phyloP scores from a whole-genome alignment of 2,797 vertebrate genomes.

The Melanotaenia maccullochi region DNA sequence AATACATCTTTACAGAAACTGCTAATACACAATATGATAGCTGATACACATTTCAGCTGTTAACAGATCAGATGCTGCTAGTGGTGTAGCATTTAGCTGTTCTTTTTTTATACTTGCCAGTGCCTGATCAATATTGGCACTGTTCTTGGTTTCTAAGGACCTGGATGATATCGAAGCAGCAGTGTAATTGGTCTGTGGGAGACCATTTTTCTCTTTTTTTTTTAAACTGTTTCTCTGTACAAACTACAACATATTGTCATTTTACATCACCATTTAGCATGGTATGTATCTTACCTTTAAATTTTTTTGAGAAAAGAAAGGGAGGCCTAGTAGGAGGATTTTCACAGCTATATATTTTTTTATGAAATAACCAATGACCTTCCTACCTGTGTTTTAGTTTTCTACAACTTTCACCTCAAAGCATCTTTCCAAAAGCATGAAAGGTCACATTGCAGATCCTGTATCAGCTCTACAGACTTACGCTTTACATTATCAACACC shows the following conservation, averaged over 20 bases:
- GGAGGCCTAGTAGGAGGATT: neutral
- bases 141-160: conserved; percentile 2
- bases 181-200: neutral
- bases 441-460: too few relatives aligned
- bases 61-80: neutral
- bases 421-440: too few relatives aligned
- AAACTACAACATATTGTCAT: conserved; percentile 41
- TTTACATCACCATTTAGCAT: conserved; percentile 25
- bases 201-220: conserved; percentile 1
- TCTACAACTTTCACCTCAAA: too few relatives aligned
- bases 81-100: conserved; percentile 1
- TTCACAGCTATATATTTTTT: neutral
- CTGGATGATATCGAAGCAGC: conserved; percentile 14
- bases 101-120: conserved; percentile 8
- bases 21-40: neutral
- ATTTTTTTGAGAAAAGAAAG: too few relatives aligned
- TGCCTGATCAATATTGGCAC: conserved; percentile 15
- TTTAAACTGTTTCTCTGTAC: conserved; percentile 11
- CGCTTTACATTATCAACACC: neutral
- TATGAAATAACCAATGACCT: too few relatives aligned
- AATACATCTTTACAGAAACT: conserved; percentile 5
- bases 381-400: too few relatives aligned
- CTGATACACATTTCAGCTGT: neutral
- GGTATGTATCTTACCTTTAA: neutral
- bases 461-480: too few relatives aligned